Evolutionary conservation across 2,113 vertebrate genomes (phyloP).

Genomic region (Prolemur simus): DNA sequence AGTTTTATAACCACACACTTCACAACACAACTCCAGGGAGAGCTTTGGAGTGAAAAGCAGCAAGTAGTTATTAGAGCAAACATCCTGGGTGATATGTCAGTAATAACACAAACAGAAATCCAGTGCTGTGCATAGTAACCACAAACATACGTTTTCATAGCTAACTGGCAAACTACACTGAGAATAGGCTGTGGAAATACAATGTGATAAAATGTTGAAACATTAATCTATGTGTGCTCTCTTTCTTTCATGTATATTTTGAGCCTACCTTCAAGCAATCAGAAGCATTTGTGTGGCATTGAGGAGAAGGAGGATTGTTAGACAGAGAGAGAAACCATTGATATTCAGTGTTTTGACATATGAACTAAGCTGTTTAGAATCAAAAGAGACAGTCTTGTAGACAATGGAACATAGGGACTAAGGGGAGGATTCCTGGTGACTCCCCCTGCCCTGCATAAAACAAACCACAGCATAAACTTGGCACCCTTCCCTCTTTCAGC

Average conservation of each 20-base stretch:
- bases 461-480: neutral
- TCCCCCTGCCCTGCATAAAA: neutral
- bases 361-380: neutral
- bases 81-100: neutral
- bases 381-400: neutral
- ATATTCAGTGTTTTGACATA: neutral
- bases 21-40: neutral
- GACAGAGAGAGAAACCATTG: neutral
- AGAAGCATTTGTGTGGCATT: neutral
- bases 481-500: neutral
- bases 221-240: neutral
- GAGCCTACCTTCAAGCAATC: neutral
- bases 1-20: neutral
- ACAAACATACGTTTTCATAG: neutral
- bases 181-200: neutral
- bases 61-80: neutral
- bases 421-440: neutral
- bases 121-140: neutral
- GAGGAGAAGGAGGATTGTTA: neutral
- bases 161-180: neutral
- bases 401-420: neutral
- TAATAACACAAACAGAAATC: neutral
- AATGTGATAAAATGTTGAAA: neutral
- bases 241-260: neutral
- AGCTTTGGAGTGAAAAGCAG: neutral